Conservation (phyloP, 2,888 invertebrate species). For the Aphrophora alni region DNA sequence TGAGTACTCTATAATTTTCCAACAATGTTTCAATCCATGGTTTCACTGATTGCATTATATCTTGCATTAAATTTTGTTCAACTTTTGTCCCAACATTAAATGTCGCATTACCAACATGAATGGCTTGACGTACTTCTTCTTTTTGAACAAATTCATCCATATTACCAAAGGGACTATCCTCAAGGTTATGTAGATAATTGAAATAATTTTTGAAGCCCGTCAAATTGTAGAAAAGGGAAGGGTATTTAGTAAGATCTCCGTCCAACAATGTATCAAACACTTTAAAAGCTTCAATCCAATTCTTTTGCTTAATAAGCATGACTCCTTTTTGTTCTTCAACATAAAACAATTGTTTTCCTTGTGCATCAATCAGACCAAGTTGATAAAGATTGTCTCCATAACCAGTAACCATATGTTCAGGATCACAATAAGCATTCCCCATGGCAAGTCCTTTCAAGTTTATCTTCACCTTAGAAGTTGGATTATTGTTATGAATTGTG, state of each 20-base stretch:
- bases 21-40: constrained; percentile 73
- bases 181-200: constrained; percentile 66
- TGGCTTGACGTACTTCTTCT: constrained; percentile 57
- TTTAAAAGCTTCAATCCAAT: constrained; percentile 74
- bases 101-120: constrained; percentile 83
- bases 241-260: constrained; percentile 50
- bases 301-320: constrained; percentile 66
- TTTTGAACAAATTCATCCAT: constrained; percentile 47
- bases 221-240: constrained; percentile 72
- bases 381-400: constrained; percentile 84
- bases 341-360: constrained; percentile 67
- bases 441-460: constrained; percentile 76
- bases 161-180: constrained; percentile 56
- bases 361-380: constrained; percentile 63
- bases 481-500: constrained; percentile 68
- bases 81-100: constrained; percentile 70
- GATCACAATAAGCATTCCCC: constrained; percentile 83
- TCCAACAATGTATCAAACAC: constrained; percentile 75
- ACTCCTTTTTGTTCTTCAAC: constrained; percentile 62
- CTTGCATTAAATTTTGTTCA: constrained; percentile 72
- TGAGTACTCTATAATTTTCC: constrained; percentile 70
- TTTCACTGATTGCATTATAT: constrained; percentile 83
- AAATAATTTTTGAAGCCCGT: constrained; percentile 80
- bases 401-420: constrained; percentile 71
- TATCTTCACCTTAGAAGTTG: constrained; percentile 67